A percentile compares a stretch with the other conserved stretches of the same genome.
Evolutionary conservation across 2,888 invertebrate species (phyloP).

Genomic region (Nymphalis c-album): DNA sequence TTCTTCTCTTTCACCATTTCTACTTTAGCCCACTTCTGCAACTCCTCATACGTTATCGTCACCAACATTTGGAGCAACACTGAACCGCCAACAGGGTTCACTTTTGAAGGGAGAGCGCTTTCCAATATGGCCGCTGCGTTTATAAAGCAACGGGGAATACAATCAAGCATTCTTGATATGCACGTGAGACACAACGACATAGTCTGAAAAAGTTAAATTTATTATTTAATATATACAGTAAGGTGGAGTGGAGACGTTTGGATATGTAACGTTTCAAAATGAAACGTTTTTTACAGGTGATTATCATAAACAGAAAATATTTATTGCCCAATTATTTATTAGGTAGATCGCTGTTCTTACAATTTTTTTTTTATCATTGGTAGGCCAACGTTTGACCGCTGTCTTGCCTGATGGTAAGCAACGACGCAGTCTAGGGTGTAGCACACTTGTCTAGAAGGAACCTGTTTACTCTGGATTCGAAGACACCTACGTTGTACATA

Average conservation of each 20-base stretch:
- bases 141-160: slow-evolving; percentile 82
- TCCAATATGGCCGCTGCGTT: slow-evolving; percentile 84
- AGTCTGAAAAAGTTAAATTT: slow-evolving; percentile 61
- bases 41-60: slow-evolving; percentile 85
- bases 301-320: no score
- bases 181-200: slow-evolving; percentile 88
- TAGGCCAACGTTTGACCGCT: no score
- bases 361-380: no score
- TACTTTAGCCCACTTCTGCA: slow-evolving; percentile 77
- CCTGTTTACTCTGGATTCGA: no score
- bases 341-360: no score
- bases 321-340: no score
- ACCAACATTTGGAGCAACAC: slow-evolving; percentile 87
- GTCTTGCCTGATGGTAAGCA: no score
- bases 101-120: slow-evolving; percentile 85
- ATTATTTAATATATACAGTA: background rate
- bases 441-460: no score
- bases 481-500: no score
- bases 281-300: no score
- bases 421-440: no score
- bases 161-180: slow-evolving; percentile 85
- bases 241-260: background rate
- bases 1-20: slow-evolving; percentile 61
- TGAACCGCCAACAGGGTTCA: slow-evolving; percentile 86
- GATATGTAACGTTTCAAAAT: no score